These are phyloP conservation scores for Rutilus rutilus DNA, from an alignment of 2,113 vertebrate genomes.

Conservation along the genomic window DNA sequence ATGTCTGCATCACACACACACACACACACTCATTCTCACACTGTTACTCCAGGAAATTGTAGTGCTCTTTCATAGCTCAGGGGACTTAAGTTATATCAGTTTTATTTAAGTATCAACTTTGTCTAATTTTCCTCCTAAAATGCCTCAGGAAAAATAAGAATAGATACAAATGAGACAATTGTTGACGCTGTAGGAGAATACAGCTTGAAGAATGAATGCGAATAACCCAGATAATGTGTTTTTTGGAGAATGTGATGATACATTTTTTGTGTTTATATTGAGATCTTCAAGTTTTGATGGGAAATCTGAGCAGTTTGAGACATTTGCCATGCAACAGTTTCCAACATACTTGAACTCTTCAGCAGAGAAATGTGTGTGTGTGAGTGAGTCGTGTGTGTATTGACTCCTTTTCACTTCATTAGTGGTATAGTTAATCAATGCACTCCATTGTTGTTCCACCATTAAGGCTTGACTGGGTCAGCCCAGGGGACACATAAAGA, in stretches of 20 bases:
- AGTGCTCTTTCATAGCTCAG: conserved; percentile 1
- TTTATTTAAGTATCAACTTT: conserved; percentile 4
- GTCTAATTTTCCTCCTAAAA: conserved; percentile 1
- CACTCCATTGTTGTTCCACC: conserved; percentile 50
- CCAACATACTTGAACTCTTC: background rate
- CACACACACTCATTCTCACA: background rate
- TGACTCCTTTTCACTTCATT: conserved; percentile 52
- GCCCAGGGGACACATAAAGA: conserved; percentile 3
- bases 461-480: conserved; percentile 32
- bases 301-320: background rate
- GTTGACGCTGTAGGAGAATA: no score
- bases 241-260: background rate
- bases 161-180: conserved; percentile 5
- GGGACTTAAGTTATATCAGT: conserved; percentile 4
- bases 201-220: background rate
- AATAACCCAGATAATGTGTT: background rate
- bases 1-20: background rate
- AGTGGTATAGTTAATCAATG: conserved; percentile 57
- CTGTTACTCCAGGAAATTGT: background rate
- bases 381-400: conserved; percentile 16
- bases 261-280: background rate
- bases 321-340: background rate
- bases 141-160: conserved; percentile 2
- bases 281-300: conserved; percentile 1
- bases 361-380: background rate